phyloP scores from a whole-genome alignment of 2,797 vertebrate genomes.

The Oophaga sylvatica region DNA sequence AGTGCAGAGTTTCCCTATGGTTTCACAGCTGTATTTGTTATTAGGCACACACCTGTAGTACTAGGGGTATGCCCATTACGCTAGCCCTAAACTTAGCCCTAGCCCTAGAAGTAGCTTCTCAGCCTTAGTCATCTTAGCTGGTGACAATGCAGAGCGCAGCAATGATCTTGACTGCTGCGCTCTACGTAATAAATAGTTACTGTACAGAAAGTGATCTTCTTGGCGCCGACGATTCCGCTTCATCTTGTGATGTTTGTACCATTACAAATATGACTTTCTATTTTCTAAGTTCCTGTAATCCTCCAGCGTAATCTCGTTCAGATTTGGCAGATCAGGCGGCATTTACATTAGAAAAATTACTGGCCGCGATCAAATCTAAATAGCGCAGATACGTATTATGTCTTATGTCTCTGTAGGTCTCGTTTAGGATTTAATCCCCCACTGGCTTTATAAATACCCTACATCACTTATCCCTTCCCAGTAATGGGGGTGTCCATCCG shows the following conservation, averaged over 20 bases:
- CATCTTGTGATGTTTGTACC: neutral
- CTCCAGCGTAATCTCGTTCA: neutral
- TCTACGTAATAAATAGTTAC: too few species aligned
- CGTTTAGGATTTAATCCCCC: neutral
- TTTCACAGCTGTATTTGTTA: neutral
- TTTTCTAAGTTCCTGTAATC: slow-evolving; percentile 1
- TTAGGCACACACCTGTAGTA: neutral
- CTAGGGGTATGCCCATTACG: too few species aligned
- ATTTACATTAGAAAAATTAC: slow-evolving; percentile 25
- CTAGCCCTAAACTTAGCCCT: too few species aligned
- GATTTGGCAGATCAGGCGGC: slow-evolving; percentile 3
- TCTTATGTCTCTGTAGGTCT: neutral
- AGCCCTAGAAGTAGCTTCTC: too few species aligned
- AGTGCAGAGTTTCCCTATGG: too few species aligned
- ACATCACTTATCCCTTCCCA: neutral
- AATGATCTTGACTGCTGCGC: too few species aligned
- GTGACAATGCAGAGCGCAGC: too few species aligned
- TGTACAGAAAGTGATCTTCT: too few species aligned
- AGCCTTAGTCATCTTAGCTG: neutral
- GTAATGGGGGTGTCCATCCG: neutral
- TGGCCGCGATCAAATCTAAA: neutral
- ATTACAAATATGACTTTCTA: slow-evolving; percentile 6
- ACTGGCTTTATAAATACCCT: neutral
- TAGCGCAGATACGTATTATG: neutral
- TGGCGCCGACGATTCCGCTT: neutral